These are phyloP conservation scores for Oncorhynchus kisutch DNA, from an alignment of 2,113 vertebrate genomes.

Conservation along the genomic window DNA sequence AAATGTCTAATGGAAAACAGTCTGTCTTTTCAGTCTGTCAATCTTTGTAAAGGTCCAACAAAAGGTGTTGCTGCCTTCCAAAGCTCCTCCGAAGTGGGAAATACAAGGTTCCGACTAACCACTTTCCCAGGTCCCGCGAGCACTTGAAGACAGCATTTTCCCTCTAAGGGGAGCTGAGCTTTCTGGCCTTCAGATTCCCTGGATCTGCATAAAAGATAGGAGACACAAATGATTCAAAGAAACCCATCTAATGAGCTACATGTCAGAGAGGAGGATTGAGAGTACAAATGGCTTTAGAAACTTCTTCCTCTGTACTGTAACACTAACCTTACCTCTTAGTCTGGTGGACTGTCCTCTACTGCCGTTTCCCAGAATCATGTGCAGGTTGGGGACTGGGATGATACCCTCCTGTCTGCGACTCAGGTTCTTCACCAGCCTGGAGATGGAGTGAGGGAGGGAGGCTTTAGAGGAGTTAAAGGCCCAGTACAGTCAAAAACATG, in stretches of 20 bases:
- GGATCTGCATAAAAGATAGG: conserved; percentile 67
- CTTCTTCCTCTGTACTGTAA: background rate
- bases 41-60: background rate
- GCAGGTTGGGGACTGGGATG: conserved; percentile 76
- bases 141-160: conserved; percentile 20
- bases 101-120: no score
- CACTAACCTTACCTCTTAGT: conserved; percentile 74
- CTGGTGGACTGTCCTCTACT: conserved; percentile 76
- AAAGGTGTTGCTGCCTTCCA: no score
- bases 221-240: background rate
- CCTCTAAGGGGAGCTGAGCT: conserved; percentile 81
- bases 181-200: conserved; percentile 79
- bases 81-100: no score
- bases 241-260: background rate
- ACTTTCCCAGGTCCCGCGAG: background rate
- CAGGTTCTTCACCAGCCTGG: conserved; percentile 86
- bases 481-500: no score
- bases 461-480: conserved; percentile 59
- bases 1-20: background rate
- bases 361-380: conserved; percentile 75
- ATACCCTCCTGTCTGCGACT: conserved; percentile 84
- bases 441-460: conserved; percentile 35
- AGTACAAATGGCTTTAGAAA: background rate
- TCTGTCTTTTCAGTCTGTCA: background rate
- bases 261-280: background rate